Conservation (phyloP, 2,113 vertebrate species). For the Forbesichthys papilliferus region DNA sequence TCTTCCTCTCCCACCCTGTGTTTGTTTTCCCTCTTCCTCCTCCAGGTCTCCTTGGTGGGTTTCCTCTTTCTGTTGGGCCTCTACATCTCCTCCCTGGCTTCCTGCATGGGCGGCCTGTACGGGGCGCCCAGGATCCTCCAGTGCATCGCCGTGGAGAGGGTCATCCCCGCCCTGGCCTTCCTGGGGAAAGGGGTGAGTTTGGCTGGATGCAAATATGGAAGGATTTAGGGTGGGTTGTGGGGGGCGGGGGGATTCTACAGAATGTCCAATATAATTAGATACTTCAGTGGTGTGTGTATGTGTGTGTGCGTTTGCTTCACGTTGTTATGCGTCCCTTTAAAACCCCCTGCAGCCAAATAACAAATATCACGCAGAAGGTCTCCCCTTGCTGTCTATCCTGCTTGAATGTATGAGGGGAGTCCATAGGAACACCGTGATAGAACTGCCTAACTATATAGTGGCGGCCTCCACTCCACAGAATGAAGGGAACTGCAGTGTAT, state of each 20-base stretch:
- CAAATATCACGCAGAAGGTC: not conserved
- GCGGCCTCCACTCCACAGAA: conserved; percentile 27
- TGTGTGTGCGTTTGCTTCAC: not conserved
- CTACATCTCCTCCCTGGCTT: conserved; percentile 96
- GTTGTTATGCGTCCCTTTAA: not conserved
- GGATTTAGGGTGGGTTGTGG: not conserved
- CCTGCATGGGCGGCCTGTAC: conserved; percentile 96
- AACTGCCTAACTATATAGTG: conserved; percentile 65
- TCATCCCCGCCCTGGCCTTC: conserved; percentile 85
- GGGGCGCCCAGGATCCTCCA: conserved; percentile 96
- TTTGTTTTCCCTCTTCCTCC: conserved; percentile 73
- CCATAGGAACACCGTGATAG: conserved; percentile 45
- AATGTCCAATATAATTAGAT: not conserved
- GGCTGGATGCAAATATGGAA: conserved; percentile 8
- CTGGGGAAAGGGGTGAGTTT: conserved; percentile 87
- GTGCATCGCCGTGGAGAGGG: conserved; percentile 93
- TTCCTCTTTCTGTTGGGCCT: conserved; percentile 95
- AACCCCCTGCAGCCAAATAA: not conserved
- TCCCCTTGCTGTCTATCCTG: not conserved
- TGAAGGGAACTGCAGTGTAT: conserved; percentile 30
- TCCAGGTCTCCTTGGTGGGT: conserved; percentile 95
- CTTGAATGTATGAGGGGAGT: conserved; percentile 33
- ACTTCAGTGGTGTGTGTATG: not conserved
- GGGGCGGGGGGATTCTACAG: not conserved
- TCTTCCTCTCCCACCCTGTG: conserved; percentile 72